Evolutionary conservation across 2,113 vertebrate genomes (phyloP).

Genomic region (Carettochelys insculpta): DNA sequence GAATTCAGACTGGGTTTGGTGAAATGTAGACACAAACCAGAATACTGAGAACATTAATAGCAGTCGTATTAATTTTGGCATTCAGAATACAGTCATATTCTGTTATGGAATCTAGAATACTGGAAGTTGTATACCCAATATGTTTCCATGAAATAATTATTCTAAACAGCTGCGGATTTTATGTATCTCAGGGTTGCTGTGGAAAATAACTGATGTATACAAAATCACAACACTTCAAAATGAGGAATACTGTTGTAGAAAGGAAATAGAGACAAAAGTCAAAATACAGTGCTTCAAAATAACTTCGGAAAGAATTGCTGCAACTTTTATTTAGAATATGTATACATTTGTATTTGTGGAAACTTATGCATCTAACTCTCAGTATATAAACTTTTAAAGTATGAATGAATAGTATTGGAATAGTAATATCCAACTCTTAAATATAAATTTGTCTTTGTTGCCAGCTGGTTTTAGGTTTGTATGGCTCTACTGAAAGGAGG

Average conservation of each 20-base stretch:
- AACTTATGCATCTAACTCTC: neutral
- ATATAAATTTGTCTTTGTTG: neutral
- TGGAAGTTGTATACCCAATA: too few species aligned
- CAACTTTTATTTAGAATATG: neutral
- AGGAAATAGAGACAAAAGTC: neutral
- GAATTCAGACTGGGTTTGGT: neutral
- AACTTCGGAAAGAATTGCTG: neutral
- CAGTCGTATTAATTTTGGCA: neutral
- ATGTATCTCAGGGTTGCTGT: neutral
- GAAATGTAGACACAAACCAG: neutral
- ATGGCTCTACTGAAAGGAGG: too few species aligned
- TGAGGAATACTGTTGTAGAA: neutral
- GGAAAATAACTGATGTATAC: too few species aligned
- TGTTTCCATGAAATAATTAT: neutral
- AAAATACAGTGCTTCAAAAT: neutral
- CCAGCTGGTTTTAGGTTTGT: neutral
- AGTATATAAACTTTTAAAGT: neutral
- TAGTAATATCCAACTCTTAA: neutral
- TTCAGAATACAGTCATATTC: neutral
- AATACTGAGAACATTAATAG: neutral
- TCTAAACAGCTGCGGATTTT: neutral
- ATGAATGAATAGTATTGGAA: neutral
- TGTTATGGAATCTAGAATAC: neutral
- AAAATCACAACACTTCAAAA: too few species aligned
- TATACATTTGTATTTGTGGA: neutral